A percentile compares a stretch with the other conserved stretches of the same genome.
Evolutionary conservation across 2,888 invertebrate species (phyloP).

Genomic region (Nesidiocoris tenuis): DNA sequence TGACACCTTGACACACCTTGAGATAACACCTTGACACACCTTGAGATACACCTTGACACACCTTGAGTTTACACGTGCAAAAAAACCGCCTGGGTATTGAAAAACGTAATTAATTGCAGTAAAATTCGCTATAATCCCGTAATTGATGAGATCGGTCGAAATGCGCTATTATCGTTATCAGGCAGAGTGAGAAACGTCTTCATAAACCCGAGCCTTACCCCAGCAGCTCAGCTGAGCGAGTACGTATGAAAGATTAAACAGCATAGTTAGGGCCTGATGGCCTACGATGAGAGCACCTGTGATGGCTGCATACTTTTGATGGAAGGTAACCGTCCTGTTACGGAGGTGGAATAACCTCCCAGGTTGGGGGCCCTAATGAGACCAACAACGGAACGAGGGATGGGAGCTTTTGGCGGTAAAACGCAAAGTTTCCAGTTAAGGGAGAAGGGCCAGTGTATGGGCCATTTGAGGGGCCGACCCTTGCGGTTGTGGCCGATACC

Average conservation of each 20-base stretch:
- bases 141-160: too few species aligned
- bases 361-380: neutral
- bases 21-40: too few species aligned
- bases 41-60: too few species aligned
- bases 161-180: too few species aligned
- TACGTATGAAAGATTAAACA: neutral
- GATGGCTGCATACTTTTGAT: neutral
- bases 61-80: too few species aligned
- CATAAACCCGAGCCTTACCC: too few species aligned
- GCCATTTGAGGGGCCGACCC: neutral
- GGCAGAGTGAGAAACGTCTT: too few species aligned
- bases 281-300: neutral
- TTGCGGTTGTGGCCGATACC: neutral
- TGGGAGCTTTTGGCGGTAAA: neutral
- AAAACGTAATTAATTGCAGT: too few species aligned
- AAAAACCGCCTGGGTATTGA: too few species aligned
- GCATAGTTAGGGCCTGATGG: neutral
- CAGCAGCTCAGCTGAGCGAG: too few species aligned
- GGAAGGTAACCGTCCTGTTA: neutral
- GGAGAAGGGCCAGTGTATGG: neutral
- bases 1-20: too few species aligned
- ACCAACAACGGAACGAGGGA: neutral
- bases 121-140: too few species aligned
- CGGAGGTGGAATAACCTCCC: neutral
- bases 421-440: neutral